Percentiles rank a stretch among this genome's conserved stretches.
Conservation (phyloP, 2,113 vertebrate species). For the Coturnix japonica region DNA sequence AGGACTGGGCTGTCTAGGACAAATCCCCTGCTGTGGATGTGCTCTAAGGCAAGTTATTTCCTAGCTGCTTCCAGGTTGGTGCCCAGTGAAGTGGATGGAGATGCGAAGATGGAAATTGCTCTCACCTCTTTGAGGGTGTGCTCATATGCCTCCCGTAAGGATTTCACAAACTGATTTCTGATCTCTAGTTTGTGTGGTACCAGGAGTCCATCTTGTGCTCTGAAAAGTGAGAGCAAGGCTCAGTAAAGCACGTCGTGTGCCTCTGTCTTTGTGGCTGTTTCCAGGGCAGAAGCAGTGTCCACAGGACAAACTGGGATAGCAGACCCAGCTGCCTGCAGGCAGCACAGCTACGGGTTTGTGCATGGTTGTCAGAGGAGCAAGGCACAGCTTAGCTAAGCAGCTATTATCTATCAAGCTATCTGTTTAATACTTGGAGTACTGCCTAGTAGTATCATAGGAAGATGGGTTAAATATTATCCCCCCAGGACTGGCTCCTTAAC, state of each 20-base stretch:
- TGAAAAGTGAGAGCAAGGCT: conserved; percentile 36
- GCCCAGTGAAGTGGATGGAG: background rate
- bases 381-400: background rate
- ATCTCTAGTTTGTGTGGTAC: background rate
- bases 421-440: background rate
- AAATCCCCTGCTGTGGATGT: background rate
- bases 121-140: conserved; percentile 35
- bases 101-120: background rate
- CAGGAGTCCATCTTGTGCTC: conserved; percentile 60
- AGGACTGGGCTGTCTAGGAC: background rate
- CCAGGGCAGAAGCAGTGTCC: background rate
- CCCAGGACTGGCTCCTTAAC: background rate
- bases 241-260: background rate
- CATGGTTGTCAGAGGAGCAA: accelerated
- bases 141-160: background rate
- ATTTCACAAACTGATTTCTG: background rate
- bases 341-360: background rate
- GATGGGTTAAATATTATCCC: background rate
- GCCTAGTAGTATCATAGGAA: background rate
- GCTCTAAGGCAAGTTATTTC: background rate
- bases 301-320: background rate
- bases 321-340: background rate
- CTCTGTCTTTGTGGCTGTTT: background rate
- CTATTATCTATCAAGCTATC: background rate
- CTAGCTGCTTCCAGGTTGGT: background rate